Evolutionary conservation across 2,797 vertebrate genomes (phyloP).

Genomic region (Trachurus trachurus): DNA sequence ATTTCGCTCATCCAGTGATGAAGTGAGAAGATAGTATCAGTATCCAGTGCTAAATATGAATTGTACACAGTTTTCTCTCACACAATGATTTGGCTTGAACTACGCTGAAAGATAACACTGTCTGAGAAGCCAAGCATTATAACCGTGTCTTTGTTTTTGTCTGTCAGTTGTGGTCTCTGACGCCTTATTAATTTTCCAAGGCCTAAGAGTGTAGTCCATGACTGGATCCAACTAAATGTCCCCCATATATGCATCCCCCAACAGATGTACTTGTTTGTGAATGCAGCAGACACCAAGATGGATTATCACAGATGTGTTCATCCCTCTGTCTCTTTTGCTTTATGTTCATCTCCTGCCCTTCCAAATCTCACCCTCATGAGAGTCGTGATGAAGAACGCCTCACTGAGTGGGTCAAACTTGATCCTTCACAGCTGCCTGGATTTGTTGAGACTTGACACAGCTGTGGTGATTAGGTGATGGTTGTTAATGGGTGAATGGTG

Average conservation of each 20-base stretch:
- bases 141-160: slow-evolving; percentile 8
- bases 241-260: slow-evolving; percentile 7
- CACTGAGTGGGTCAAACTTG: slow-evolving; percentile 39
- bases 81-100: neutral
- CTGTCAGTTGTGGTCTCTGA: slow-evolving; percentile 2
- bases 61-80: slow-evolving; percentile 2
- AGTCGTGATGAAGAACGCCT: slow-evolving; percentile 15
- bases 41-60: slow-evolving; percentile 7
- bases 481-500: slow-evolving; percentile 38
- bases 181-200: slow-evolving; percentile 28
- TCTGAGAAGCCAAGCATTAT: slow-evolving; percentile 1
- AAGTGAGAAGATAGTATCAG: no score
- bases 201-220: neutral
- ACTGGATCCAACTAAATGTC: slow-evolving; percentile 21
- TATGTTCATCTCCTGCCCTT: slow-evolving; percentile 22
- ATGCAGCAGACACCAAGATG: slow-evolving; percentile 48
- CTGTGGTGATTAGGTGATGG: slow-evolving; percentile 58
- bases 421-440: slow-evolving; percentile 71
- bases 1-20: no score
- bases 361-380: slow-evolving; percentile 56
- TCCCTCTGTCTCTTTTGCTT: slow-evolving; percentile 37
- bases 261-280: slow-evolving; percentile 55
- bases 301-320: slow-evolving; percentile 74
- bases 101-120: slow-evolving; percentile 9
- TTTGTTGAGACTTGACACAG: slow-evolving; percentile 69